Conservation (phyloP, 2,113 vertebrate species). For the Rhizomys pruinosus region DNA sequence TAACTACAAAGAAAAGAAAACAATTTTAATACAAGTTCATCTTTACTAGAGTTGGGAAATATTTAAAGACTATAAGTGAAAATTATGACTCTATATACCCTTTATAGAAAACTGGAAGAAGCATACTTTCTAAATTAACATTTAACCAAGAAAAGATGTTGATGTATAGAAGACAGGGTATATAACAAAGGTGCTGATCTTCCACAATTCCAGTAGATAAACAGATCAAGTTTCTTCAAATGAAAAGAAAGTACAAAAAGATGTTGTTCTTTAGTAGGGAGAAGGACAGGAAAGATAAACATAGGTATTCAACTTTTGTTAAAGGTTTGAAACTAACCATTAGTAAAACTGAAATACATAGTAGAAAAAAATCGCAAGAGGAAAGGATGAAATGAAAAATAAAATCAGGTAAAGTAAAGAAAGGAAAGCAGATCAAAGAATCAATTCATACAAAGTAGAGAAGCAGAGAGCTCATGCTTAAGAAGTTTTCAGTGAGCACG, state of each 20-base stretch:
- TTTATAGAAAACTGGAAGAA: neutral
- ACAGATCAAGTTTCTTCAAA: conserved; percentile 31
- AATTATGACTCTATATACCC: neutral
- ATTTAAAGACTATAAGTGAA: neutral
- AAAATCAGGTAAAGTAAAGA: neutral
- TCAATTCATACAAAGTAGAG: neutral
- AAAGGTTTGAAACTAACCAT: neutral
- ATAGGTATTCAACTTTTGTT: neutral
- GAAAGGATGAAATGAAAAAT: neutral
- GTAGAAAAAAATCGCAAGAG: neutral
- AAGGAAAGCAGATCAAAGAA: neutral
- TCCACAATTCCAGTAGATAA: neutral
- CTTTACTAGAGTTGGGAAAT: neutral
- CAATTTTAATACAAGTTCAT: neutral
- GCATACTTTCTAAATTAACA: conserved; percentile 14
- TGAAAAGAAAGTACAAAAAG: neutral
- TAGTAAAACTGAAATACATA: neutral
- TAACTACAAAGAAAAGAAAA: neutral
- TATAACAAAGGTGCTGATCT: neutral
- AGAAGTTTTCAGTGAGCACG: neutral
- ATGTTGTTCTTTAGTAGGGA: conserved; percentile 7
- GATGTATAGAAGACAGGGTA: neutral
- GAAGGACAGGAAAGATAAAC: neutral
- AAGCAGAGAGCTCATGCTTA: neutral
- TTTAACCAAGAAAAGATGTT: conserved; percentile 6